Conservation (phyloP, 2,113 vertebrate genomes). For the Aptenodytes patagonicus region DNA sequence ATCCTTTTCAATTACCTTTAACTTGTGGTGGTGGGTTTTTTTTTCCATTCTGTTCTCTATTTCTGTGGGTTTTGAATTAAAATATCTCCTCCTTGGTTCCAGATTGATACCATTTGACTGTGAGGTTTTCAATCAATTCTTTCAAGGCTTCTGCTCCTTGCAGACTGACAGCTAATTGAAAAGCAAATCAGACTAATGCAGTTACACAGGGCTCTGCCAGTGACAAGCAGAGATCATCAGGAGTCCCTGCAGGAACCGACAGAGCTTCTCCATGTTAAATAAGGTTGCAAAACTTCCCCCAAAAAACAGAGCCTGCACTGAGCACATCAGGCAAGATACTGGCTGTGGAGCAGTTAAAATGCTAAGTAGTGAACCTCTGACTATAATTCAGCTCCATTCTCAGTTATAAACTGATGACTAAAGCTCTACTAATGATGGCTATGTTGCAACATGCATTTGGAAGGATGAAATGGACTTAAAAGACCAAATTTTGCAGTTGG, state of each 20-base stretch:
- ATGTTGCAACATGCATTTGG: background rate
- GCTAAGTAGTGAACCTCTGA: background rate
- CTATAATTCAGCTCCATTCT: background rate
- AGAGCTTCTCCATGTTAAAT: background rate
- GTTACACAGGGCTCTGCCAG: background rate
- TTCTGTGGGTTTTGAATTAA: background rate
- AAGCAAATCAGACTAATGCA: background rate
- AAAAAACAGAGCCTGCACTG: background rate
- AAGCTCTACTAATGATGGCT: background rate
- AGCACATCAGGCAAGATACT: background rate
- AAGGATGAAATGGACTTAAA: background rate
- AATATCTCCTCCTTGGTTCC: background rate
- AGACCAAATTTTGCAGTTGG: background rate
- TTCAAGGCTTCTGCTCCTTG: background rate
- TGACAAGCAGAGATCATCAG: background rate
- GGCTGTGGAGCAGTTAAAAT: background rate
- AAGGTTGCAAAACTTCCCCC: background rate
- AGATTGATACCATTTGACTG: background rate
- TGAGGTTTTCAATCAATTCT: background rate
- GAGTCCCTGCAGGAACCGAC: background rate
- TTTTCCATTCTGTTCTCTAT: background rate
- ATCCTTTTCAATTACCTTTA: background rate
- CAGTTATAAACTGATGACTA: background rate
- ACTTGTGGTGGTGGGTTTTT: background rate
- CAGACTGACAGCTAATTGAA: background rate